A percentile compares a stretch with the other conserved stretches of the same genome.
Conservation (phyloP, 2,797 vertebrate genomes). For the Lacerta bilineata region DNA sequence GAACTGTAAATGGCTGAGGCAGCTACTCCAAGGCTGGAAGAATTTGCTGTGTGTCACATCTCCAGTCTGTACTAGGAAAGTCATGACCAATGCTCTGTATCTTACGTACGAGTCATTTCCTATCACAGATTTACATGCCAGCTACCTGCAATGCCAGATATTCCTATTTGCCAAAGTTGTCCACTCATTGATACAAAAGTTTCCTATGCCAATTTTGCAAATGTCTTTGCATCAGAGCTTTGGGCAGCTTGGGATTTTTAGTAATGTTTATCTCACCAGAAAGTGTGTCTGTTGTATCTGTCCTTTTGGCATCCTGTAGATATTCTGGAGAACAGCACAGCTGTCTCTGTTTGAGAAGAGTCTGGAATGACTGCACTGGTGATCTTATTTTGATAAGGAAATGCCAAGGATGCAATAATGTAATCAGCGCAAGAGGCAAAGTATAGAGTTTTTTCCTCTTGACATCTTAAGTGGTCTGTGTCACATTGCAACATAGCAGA, state of each 20-base stretch:
- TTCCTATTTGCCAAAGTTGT: background rate
- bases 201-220: background rate
- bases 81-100: background rate
- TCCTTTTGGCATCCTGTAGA: conserved; percentile 6
- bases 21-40: background rate
- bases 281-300: background rate
- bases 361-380: conserved; percentile 7
- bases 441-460: background rate
- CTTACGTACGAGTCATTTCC: background rate
- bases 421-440: background rate
- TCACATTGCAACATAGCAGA: background rate
- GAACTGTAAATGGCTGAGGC: background rate
- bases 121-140: background rate
- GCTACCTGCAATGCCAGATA: background rate
- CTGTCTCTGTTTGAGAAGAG: conserved; percentile 12
- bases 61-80: background rate
- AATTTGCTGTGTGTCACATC: background rate
- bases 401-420: background rate
- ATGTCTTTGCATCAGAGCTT: background rate
- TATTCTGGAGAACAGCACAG: background rate
- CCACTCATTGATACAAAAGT: conserved; percentile 6
- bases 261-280: conserved; percentile 1
- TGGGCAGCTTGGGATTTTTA: background rate
- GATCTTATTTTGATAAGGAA: conserved; percentile 25
- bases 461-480: background rate